These are phyloP conservation scores for Pediacus dermestoides DNA, from an alignment of 2,888 invertebrate species.

Conservation along the genomic window DNA sequence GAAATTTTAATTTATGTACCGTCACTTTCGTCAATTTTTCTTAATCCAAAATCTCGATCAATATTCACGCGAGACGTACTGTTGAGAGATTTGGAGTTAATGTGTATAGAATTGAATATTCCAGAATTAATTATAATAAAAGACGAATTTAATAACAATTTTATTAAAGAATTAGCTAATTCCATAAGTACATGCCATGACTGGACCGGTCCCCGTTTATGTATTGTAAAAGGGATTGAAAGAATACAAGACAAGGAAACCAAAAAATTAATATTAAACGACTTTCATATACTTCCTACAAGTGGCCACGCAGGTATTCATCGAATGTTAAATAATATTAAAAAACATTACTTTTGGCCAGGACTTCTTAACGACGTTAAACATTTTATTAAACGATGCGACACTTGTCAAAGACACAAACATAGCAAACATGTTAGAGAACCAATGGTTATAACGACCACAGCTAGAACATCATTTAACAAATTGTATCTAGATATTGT, in stretches of 20 bases:
- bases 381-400: not conserved
- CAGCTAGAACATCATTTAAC: not conserved
- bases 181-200: not conserved
- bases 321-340: not conserved
- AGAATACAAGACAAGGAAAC: not conserved
- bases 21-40: too few species aligned
- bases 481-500: not conserved
- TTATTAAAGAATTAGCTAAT: not conserved
- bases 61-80: too few species aligned
- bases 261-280: not conserved
- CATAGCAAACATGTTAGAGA: not conserved
- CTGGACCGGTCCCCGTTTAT: not conserved
- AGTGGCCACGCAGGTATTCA: not conserved
- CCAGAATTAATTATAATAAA: conserved; percentile 2
- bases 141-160: not conserved
- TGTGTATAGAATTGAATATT: not conserved
- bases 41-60: too few species aligned
- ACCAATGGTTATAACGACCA: conserved; percentile 1
- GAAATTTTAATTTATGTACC: too few species aligned
- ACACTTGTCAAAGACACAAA: not conserved
- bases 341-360: conserved; percentile 1
- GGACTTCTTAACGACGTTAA: not conserved
- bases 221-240: not conserved
- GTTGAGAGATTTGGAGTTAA: conserved; percentile 1
- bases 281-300: conserved; percentile 2